Evolutionary conservation across 1,140 invertebrate genomes (phyloP).

Genomic region (Pseudomyrmex flavicornis): DNA sequence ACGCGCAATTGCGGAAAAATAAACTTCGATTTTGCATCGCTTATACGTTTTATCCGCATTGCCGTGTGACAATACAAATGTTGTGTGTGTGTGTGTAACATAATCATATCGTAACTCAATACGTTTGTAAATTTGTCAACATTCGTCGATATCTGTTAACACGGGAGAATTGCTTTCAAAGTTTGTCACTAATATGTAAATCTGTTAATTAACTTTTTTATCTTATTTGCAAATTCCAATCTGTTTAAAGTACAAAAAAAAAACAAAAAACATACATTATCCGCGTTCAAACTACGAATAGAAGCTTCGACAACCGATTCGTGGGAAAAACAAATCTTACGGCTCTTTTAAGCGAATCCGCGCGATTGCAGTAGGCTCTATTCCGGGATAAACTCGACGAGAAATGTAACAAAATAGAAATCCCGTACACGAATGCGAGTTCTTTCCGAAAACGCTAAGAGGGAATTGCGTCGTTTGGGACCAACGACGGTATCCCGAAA

Average conservation of each 20-base stretch:
- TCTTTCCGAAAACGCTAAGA: constrained; percentile 35
- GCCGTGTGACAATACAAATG: neutral
- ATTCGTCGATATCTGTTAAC: neutral
- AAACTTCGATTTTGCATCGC: neutral
- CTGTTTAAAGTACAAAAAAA: neutral
- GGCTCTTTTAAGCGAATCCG: constrained; percentile 17
- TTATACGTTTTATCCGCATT: constrained; percentile 6
- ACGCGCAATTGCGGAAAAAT: neutral
- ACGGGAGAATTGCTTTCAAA: neutral
- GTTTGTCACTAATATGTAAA: neutral
- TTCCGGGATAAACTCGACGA: constrained; percentile 36
- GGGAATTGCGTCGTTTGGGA: constrained; percentile 35
- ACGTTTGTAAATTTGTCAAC: neutral
- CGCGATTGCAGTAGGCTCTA: constrained; percentile 5
- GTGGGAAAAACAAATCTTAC: constrained; percentile 27
- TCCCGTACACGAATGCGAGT: constrained; percentile 38
- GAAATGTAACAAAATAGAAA: constrained; percentile 44
- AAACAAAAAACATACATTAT: neutral
- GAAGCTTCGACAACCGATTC: neutral
- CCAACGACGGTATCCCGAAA: constrained; percentile 21
- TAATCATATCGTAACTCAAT: neutral
- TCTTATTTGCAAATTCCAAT: neutral
- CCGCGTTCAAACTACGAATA: neutral
- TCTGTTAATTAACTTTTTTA: neutral
- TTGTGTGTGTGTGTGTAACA: neutral